These are phyloP conservation scores for Portunus trituberculatus DNA, from an alignment of 1,140 invertebrate genomes.

Conservation along the genomic window DNA sequence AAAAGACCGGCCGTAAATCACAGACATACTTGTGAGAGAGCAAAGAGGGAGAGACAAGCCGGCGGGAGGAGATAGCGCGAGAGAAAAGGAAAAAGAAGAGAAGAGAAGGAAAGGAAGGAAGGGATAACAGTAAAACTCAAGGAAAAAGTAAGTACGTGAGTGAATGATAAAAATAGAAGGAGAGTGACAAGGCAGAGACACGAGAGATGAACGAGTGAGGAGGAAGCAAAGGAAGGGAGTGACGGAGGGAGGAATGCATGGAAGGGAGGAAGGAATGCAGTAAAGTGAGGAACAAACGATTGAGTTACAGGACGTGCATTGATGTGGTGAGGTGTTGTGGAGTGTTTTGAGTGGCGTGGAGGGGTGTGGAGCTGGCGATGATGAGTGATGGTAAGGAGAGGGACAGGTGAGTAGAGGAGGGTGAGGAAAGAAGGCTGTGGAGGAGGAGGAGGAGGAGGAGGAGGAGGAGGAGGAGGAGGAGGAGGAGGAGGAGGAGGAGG, in stretches of 20 bases:
- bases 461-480: no score
- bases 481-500: background rate
- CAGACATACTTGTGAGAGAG: background rate
- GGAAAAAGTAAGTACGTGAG: background rate
- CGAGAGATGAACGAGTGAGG: background rate
- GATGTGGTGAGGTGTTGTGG: no score
- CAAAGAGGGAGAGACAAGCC: background rate
- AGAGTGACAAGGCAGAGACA: background rate
- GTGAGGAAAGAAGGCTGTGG: background rate
- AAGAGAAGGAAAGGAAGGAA: background rate
- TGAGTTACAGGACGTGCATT: no score
- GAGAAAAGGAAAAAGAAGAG: background rate
- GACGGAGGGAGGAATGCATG: background rate
- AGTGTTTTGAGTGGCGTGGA: no score
- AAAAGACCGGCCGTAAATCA: background rate
- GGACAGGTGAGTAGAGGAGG: no score
- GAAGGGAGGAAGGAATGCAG: no score
- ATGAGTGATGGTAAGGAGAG: no score
- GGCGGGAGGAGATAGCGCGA: background rate
- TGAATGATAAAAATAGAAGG: background rate
- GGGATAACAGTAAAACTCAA: background rate
- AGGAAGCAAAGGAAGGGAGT: background rate
- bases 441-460: no score
- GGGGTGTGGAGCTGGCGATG: no score
- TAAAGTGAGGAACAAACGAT: no score